Evolutionary conservation across 1,140 invertebrate genomes (phyloP).

Genomic region (Solenopsis fugax): DNA sequence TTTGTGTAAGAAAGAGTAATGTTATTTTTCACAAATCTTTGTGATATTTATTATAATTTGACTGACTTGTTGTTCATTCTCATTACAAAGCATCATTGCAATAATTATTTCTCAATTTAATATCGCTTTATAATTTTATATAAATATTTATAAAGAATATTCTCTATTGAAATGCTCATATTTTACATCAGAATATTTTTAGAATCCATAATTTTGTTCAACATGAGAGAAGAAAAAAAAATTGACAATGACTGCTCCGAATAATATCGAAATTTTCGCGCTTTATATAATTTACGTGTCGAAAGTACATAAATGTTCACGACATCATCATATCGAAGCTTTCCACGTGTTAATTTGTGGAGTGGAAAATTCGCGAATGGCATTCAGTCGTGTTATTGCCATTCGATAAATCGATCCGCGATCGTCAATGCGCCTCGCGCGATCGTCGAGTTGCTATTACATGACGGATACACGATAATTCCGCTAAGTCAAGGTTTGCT

Average conservation of each 20-base stretch:
- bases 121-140: background rate
- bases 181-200: background rate
- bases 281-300: background rate
- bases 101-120: background rate
- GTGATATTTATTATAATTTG: background rate
- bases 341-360: slow-evolving; percentile 23
- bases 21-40: background rate
- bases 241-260: no score
- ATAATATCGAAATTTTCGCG: background rate
- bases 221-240: background rate
- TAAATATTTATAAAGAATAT: slow-evolving; percentile 22
- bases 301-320: background rate
- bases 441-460: background rate
- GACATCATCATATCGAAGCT: slow-evolving; percentile 10
- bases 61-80: background rate
- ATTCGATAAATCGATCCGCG: slow-evolving; percentile 32
- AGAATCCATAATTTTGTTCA: background rate
- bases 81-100: background rate
- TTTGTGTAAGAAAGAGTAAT: background rate
- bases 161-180: background rate
- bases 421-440: slow-evolving; percentile 4
- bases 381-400: slow-evolving; percentile 23
- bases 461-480: slow-evolving; percentile 40
- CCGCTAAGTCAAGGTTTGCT: slow-evolving; percentile 25
- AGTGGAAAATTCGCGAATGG: slow-evolving; percentile 31